Base-by-base conservation (phyloP, 2,888 invertebrate species). In the Drosophila histrio region DNA sequence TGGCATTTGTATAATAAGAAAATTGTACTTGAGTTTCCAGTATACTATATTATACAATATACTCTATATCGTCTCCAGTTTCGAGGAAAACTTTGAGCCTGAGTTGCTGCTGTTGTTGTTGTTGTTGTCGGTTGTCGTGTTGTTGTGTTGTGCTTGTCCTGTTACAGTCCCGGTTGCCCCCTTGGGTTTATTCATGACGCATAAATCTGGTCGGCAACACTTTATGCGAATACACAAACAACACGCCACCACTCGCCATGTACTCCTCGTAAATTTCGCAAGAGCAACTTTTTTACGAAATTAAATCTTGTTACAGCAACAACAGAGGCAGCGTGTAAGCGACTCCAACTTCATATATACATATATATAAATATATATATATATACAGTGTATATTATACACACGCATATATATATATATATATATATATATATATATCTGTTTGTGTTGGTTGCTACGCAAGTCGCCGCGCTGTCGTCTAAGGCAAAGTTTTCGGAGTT, bases 151-250 rank as follows among this genome's bases (percentile, higher is more conserved):
- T 44, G 54, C 67, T 17, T 63, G 59, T 65, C 56, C 43, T 78
- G 57, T 68, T 60, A 50, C 66, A 62, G 19, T 50, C 67, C 71
- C 72, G 70, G 73, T 69, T 76, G 63, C 64, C 64, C 74, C 63
- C 73, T 74, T 56, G 79, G 80, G 78, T 72, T 90, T 90, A 90
- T 90, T 89, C 90, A 90, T 90, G 88, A 75, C 77, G 77, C 85
- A 89, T 89, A 90, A 89, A 90, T 89, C 89, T 85, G 73, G 70
- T 61, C 72, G 78, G 87, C 79, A 88, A 88, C 90, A 90, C 89
- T 89, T 89, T 89, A 90, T 90, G 89, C 82, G 79, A 88, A 84
- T 79, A 81, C 88, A 89, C 85, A 88, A 76, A 52, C 85, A 77
- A 83, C 79, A 74, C 81, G 78, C 79, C 75, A 80, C 77, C 88